Base-by-base conservation (phyloP, 92 coral and sea anemone species). In the Montipora capitata region DNA sequence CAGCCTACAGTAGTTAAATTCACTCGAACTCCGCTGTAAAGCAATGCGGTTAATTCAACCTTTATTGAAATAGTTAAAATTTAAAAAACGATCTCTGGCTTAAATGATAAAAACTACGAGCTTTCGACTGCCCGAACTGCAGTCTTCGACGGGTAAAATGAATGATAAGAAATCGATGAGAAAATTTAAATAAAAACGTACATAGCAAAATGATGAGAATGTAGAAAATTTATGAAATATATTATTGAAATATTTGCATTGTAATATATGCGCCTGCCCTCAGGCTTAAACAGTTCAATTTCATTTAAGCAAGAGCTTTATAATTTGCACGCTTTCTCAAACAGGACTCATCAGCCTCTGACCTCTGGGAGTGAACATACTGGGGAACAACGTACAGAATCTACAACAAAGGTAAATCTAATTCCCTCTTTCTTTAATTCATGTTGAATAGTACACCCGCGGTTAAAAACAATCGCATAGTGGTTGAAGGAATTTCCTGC, bases 301-400 rank as follows among this genome's bases (percentile, higher is more conserved):
- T 83, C 42, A 42, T 43, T 83, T 73, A 58, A 72, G 59, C 18
- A 3, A 39, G 40, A 49, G 45, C 74, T n/a, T 20, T 44, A n/a
- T 9, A 38, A 1, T 27, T 27, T 27, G 35, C 35, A 27, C 35
- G 40, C 57, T 82, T 70, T 40, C 71, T 41, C 56, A 54, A 27
- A 62, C 72, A 82, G 86, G 41, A 39, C 56, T 35, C 51, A 44
- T 69, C 86, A 57, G 78, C 43, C 69, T 40, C 78, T 40, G 45
- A 43, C 80, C 18, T 83, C 80, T 56, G 87, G 72, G 48, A 48
- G 41, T n/a, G 68, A 69, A 81, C 77, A 58, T 48, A 83, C 61
- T 27, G 35, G 35, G 44, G 63, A 41, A 38, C 3, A 42, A 38
- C 72, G 38, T 2, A 43, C 59, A 12, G 79, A 57, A 83, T 58